Conservation (phyloP, 30 jellyfish, hydroid and myxozoan genomes). For the Hydractinia echinata region DNA sequence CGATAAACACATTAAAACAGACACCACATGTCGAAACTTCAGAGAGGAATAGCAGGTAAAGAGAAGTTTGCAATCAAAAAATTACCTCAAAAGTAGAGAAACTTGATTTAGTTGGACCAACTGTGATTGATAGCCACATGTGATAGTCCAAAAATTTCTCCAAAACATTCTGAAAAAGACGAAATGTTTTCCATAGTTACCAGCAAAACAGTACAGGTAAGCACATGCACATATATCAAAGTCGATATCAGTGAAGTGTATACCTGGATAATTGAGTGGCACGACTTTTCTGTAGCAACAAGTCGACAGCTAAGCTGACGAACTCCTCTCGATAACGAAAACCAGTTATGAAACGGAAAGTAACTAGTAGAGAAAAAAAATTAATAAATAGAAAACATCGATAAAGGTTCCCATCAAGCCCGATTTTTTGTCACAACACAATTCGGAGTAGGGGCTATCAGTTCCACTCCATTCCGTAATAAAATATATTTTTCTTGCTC, state of each 20-base stretch:
- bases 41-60: too few relatives aligned
- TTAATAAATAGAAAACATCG: neutral
- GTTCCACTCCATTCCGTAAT: too few relatives aligned
- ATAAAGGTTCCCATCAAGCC: neutral
- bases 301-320: slow-evolving; percentile 12
- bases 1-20: too few relatives aligned
- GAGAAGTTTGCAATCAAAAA: neutral
- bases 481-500: too few relatives aligned
- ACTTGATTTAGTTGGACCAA: slow-evolving; percentile 15
- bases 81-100: slow-evolving; percentile 23
- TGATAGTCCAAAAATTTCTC: slow-evolving; percentile 15
- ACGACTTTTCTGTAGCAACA: neutral
- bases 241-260: neutral
- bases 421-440: too few relatives aligned
- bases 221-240: too few relatives aligned
- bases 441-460: too few relatives aligned
- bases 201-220: too few relatives aligned
- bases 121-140: slow-evolving; percentile 7
- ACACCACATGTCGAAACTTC: too few relatives aligned
- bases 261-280: slow-evolving; percentile 14
- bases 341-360: slow-evolving; percentile 25
- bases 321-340: slow-evolving; percentile 11
- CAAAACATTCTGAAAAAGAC: neutral
- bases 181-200: too few relatives aligned
- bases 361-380: neutral